Evolutionary conservation across 2,888 invertebrate genomes (phyloP), one percentile per base, ranked within the genome.

Genomic region (Venustoraphidia nigricollis): DNA sequence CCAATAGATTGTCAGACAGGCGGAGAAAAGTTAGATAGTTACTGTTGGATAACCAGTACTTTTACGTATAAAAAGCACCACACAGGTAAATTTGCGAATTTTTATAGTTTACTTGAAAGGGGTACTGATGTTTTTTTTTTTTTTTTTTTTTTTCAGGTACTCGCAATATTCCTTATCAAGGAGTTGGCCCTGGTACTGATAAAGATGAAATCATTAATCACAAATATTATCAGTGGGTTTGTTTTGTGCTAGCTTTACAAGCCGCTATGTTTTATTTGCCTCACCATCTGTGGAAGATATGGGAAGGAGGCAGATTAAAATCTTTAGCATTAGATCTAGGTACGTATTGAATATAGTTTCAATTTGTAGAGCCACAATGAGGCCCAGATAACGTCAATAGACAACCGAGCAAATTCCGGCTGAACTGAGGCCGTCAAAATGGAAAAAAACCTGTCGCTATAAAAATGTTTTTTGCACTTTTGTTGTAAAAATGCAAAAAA

Each of bases 41-140:
- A 78, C 62, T 88, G 87, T 65, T 87, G 86, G 86, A 82, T 85
- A 52, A 76, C 79, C 62, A 82, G 84, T 44, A 83, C 83, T 5
- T 83, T 76, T 54, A 81, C 81, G 2, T 57, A 75, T 46, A 70
- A 69, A 53, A 68, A 70, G 51, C 63, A 64, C 39, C 58, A 69
- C 40, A 50, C 53, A 46, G 69, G 73, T 73, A 56, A 63, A 46
- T 27, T 38, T n/a, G 10, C 13, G 8, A 36, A 17, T 45, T 38
- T 10, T 38, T 13, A 10, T 9, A 27, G 9, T 43, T n/a, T 42
- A 10, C 9, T 10, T 14, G 11, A 36, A 13, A 36, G 34, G n/a
- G 41, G 38, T 45, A 1, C 46, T 36, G 5, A 41, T 41, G 13
- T 35, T 41, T 36, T 49, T 41, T 34, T 47, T 13, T 27, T 35